Base-by-base conservation (phyloP, 2,113 vertebrate species). In the Podarcis muralis region DNA sequence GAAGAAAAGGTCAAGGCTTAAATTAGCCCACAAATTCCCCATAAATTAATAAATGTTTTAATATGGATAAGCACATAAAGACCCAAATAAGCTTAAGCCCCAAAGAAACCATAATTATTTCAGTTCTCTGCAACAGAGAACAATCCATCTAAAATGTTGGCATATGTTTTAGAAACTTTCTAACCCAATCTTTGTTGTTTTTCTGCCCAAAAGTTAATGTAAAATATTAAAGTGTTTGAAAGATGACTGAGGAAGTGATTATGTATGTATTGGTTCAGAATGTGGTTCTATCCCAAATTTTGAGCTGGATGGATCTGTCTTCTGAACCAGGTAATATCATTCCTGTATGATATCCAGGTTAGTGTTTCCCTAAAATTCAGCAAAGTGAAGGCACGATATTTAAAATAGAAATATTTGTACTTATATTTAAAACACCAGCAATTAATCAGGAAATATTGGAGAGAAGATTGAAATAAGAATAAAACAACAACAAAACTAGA, bases 1-100 rank as follows among this genome's bases (percentile, higher is more conserved):
- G 65, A 86, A 89, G 48, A 91, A 88, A 91, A 92, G 25, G 35
- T 88, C 84, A 86, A 48, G 1, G 35, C 84, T 88, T 90, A 92
- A 93, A 92, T 93, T 37, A 88, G 0, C 32, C 6, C 62, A 1
- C 6, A 80, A 27, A 35, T 4, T 81, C 48, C 69, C 91, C 37
- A 75, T 76, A 88, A 89, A 3, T 90, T 82, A 87, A 35, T 80
- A 57, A 12, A 59, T 94, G 88, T 92, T 94, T 92, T 72, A 71
- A 84, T 84, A 90, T 7, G 77, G 68, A 84, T 88, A 57, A 90
- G 86, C 37, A 59, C 79, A 65, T 23, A 66, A 15, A 85, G 2
- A 6, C 25, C n/a, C 57, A 30, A 37, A 83, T 75, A 88, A 66
- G 4, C 27, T 85, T 82, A 69, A 48, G 77, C 8, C 37, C 37